Evolutionary conservation across 1,140 invertebrate species (phyloP).

Genomic region (Atta texana): DNA sequence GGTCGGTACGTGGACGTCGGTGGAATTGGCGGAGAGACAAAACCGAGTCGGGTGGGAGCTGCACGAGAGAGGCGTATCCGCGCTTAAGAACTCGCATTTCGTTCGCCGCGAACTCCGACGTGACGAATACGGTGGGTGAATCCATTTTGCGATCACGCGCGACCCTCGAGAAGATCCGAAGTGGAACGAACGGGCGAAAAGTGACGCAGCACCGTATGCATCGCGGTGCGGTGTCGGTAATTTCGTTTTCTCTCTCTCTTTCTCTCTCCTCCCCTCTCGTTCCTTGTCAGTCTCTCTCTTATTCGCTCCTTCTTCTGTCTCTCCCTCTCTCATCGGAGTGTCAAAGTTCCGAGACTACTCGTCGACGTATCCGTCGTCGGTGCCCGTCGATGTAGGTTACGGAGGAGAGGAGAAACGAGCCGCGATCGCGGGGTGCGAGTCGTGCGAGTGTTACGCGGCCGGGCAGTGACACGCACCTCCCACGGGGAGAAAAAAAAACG

Average conservation of each 20-base stretch:
- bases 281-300: background rate
- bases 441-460: slow-evolving; percentile 12
- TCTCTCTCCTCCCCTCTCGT: background rate
- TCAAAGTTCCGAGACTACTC: slow-evolving; percentile 56
- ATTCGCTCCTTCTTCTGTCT: background rate
- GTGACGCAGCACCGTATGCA: slow-evolving; percentile 74
- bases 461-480: slow-evolving; percentile 6
- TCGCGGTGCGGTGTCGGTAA: slow-evolving; percentile 61
- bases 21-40: slow-evolving; percentile 35
- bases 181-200: slow-evolving; percentile 60
- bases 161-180: slow-evolving; percentile 12
- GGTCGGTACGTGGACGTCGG: slow-evolving; percentile 42
- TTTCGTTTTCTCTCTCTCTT: slow-evolving; percentile 28
- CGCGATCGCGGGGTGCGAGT: background rate
- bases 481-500: background rate
- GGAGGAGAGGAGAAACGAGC: background rate
- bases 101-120: background rate
- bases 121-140: background rate
- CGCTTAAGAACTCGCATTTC: slow-evolving; percentile 10
- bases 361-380: slow-evolving; percentile 38
- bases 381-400: slow-evolving; percentile 50
- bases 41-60: slow-evolving; percentile 37
- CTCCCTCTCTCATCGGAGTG: slow-evolving; percentile 32
- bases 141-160: slow-evolving; percentile 17
- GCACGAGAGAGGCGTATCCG: slow-evolving; percentile 12